Evolutionary conservation across 1,140 invertebrate species (phyloP), one percentile per base, ranked within the genome.

Genomic region (Berghia stephanieae): DNA sequence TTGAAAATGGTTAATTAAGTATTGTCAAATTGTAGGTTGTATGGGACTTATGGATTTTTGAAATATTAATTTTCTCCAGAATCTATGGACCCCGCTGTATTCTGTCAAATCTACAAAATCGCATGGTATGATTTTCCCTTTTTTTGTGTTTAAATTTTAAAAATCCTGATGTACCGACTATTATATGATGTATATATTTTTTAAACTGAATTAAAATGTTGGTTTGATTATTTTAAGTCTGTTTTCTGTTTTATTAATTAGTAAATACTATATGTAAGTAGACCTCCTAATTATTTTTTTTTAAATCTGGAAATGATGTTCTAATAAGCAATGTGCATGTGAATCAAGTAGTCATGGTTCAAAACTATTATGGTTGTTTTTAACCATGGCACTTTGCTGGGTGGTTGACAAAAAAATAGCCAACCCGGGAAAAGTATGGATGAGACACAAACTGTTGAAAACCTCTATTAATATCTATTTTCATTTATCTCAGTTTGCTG

Each of bases 71-170:
- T 1, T 34, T 27, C 84, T 88, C 90, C 86, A 94, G 93, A 85
- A 91, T 96, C 74, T 88, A 96, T 75, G 95, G 95, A 0, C 94
- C 95, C 16, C 91, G 92, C 46, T 96, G 95, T 85, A 86, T 96
- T n/a, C 89, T 94, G 16, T 91, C 92, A 70, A 96, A 94, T 84
- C 88, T 96, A 57, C 90, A 91, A 24, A 92, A 93, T 83, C 92
- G 92, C 24, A 90, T 83, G 77, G 87, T 88, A 76, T 82, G 83
- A 76, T 4, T 78, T 16, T 36, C 3, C 63, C 55, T 44, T 57
- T 6, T n/a, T 18, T 38, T 36, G 18, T 68, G 18, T 60, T 66
- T 42, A 13, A 24, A n/a, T 34, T 60, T 27, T 73, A 66, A 21
- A 16, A 36, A 57, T 44, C 3, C 16, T 49, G 2, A 36, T 24